phyloP scores from a whole-genome alignment of 1,140 invertebrate genomes.

The Anadara kagoshimensis region DNA sequence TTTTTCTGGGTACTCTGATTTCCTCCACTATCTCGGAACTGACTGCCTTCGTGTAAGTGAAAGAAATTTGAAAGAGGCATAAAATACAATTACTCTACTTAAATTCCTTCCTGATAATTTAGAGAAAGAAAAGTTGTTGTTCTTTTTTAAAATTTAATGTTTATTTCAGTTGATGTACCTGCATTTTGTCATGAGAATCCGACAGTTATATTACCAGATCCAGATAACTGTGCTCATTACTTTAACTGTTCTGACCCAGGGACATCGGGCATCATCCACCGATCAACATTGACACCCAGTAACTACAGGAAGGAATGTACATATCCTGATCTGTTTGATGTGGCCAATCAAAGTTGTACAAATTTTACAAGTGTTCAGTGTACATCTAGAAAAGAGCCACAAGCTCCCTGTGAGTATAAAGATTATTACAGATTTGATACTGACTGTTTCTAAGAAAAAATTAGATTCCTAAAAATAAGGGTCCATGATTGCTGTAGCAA shows the following conservation, averaged over 20 bases:
- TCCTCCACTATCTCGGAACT: too few species aligned
- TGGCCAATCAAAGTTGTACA: constrained; percentile 12
- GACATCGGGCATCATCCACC: constrained; percentile 13
- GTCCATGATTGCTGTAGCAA: too few species aligned
- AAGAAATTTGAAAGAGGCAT: too few species aligned
- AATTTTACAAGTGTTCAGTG: constrained; percentile 19
- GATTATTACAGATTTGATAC: too few species aligned
- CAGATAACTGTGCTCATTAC: constrained; percentile 62
- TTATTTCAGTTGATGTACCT: constrained; percentile 17
- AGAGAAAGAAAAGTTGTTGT: too few species aligned
- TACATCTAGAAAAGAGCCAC: constrained; percentile 27
- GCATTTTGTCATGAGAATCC: constrained; percentile 22
- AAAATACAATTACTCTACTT: too few species aligned
- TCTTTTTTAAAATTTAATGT: neutral
- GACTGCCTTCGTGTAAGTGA: too few species aligned
- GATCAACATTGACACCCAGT: neutral
- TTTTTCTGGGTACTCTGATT: too few species aligned
- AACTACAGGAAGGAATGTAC: constrained; percentile 16
- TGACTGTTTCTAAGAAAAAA: too few species aligned
- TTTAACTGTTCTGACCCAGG: constrained; percentile 55
- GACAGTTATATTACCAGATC: constrained; percentile 21
- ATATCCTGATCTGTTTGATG: constrained; percentile 28
- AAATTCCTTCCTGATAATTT: too few species aligned
- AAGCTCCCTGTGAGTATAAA: constrained; percentile 32
- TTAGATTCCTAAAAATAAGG: too few species aligned